Evolutionary conservation across 2,113 vertebrate genomes (phyloP).

Genomic region (Eurystomus gularis): DNA sequence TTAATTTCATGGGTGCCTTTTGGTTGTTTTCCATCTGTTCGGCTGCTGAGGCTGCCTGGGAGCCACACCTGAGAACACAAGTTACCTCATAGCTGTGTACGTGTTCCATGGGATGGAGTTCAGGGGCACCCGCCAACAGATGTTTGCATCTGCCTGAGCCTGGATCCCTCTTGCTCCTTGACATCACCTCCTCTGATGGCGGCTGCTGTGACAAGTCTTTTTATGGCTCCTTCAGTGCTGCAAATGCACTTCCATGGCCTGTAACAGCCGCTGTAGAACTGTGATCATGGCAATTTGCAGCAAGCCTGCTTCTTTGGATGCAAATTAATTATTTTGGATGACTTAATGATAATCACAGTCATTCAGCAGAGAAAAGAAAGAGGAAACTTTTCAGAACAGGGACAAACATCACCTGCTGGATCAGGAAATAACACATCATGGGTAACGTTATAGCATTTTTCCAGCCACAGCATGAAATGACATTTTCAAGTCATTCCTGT

Average conservation of each 20-base stretch:
- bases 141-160: not conserved
- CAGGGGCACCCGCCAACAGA: too few species aligned
- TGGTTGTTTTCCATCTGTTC: not conserved
- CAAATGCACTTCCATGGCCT: not conserved
- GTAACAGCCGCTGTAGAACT: not conserved
- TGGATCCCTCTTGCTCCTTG: not conserved
- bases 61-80: not conserved
- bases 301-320: not conserved
- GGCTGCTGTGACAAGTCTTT: not conserved
- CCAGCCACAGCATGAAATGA: not conserved
- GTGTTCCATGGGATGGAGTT: fast-evolving
- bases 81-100: fast-evolving
- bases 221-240: not conserved
- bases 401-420: not conserved
- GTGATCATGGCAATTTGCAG: not conserved
- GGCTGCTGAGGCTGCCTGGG: not conserved
- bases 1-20: not conserved
- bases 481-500: not conserved
- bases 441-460: not conserved
- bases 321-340: not conserved
- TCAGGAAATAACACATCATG: not conserved
- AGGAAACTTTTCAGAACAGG: not conserved
- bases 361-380: not conserved
- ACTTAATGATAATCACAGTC: not conserved
- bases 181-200: not conserved